Evolutionary conservation across 2,888 invertebrate genomes (phyloP).

Genomic region (Drosophila neonasuta): DNA sequence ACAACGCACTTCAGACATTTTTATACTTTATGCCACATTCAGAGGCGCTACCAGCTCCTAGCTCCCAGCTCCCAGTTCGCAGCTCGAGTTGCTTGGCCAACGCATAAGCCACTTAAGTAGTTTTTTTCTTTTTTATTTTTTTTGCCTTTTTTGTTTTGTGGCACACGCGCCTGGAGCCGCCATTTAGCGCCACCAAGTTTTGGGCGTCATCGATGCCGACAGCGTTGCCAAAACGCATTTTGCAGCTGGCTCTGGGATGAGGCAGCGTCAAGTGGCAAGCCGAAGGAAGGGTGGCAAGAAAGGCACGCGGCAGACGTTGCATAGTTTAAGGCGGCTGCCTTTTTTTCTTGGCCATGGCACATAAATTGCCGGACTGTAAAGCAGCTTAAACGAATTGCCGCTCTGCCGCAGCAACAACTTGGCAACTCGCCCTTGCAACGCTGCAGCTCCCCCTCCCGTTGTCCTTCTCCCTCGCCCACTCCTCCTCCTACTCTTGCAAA

Average conservation of each 20-base stretch:
- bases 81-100: slow-evolving; percentile 55
- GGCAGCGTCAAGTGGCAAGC: too few relatives aligned
- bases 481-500: background rate
- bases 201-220: slow-evolving; percentile 72
- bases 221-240: slow-evolving; percentile 71
- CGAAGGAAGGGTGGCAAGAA: background rate
- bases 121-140: too few relatives aligned
- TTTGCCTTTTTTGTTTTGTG: slow-evolving; percentile 48
- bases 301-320: slow-evolving; percentile 36
- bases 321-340: slow-evolving; percentile 62
- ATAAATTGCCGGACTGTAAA: slow-evolving; percentile 74
- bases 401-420: slow-evolving; percentile 67
- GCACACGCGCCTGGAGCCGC: slow-evolving; percentile 76
- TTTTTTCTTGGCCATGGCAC: slow-evolving; percentile 51
- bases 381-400: slow-evolving; percentile 76
- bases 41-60: slow-evolving; percentile 32
- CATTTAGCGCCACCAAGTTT: slow-evolving; percentile 76
- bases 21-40: slow-evolving; percentile 59
- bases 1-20: slow-evolving; percentile 67
- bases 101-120: slow-evolving; percentile 76
- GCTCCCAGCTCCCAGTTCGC: too few relatives aligned
- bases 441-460: background rate
- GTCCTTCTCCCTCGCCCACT: background rate
- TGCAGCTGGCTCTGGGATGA: slow-evolving; percentile 16
- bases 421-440: slow-evolving; percentile 57